Evolutionary conservation across 2,888 invertebrate genomes (phyloP).

Genomic region (Cantharis flavilabris): DNA sequence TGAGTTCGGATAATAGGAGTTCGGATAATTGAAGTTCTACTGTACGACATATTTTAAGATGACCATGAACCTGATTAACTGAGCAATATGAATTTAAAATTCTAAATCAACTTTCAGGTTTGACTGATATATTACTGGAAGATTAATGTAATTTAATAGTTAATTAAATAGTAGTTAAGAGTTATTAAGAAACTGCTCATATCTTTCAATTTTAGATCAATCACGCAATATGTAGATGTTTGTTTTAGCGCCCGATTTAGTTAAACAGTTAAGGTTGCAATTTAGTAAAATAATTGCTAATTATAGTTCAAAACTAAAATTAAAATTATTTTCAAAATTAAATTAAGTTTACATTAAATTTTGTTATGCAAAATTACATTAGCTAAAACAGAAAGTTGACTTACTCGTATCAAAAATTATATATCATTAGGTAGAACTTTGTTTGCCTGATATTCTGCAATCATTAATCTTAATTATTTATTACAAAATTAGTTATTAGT

Average conservation of each 20-base stretch:
- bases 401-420: neutral
- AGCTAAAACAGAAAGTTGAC: neutral
- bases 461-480: conserved; percentile 1
- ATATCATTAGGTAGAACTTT: neutral
- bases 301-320: neutral
- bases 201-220: neutral
- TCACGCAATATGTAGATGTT: neutral
- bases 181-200: neutral
- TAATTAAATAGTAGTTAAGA: neutral
- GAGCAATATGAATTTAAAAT: too few species aligned
- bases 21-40: too few species aligned
- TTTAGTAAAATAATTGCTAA: neutral
- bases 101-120: too few species aligned
- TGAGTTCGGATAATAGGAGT: too few species aligned
- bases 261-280: neutral
- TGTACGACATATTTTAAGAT: too few species aligned
- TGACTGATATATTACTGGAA: too few species aligned
- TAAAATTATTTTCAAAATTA: neutral
- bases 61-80: too few species aligned
- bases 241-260: neutral
- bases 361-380: neutral
- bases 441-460: neutral
- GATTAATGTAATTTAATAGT: too few species aligned
- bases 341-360: neutral
- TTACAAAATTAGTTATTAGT: conserved; percentile 1